Conservation (phyloP, 2,888 invertebrate species). For the Oligia fasciuncula region DNA sequence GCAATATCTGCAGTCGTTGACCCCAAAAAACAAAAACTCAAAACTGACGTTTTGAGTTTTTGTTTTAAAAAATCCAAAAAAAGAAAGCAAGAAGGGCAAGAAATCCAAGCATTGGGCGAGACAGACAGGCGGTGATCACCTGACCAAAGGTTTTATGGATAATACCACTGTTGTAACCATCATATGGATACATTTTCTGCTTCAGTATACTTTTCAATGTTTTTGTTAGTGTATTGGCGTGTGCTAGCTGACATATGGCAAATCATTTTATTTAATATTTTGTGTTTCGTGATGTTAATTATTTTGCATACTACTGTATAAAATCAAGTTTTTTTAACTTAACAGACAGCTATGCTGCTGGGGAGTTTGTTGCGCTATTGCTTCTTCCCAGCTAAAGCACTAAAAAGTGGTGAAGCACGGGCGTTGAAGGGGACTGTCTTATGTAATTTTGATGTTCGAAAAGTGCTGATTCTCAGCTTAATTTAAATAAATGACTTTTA, state of each 20-base stretch:
- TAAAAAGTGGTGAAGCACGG: neutral
- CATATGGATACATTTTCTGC: neutral
- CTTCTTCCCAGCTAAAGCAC: neutral
- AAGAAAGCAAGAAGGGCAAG: neutral
- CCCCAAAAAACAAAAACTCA: too few relatives aligned
- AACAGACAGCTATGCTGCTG: neutral
- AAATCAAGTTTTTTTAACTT: neutral
- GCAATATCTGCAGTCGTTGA: too few relatives aligned
- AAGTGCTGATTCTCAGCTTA: neutral
- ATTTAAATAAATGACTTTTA: neutral
- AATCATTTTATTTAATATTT: neutral
- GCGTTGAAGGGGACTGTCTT: too few relatives aligned
- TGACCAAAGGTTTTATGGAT: neutral
- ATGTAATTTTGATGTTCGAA: neutral
- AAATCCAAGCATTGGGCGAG: neutral
- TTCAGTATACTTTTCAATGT: neutral
- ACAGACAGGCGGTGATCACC: neutral
- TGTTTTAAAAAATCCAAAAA: too few relatives aligned
- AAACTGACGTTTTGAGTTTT: too few relatives aligned
- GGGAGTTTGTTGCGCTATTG: neutral
- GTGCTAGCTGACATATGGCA: too few relatives aligned
- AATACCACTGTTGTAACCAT: neutral
- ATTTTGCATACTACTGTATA: too few relatives aligned
- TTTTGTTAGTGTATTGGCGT: too few relatives aligned
- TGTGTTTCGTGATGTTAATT: neutral